Evolutionary conservation across 2,113 vertebrate genomes (phyloP), one percentile per base, ranked within the genome.

Genomic region (Aptenodytes forsteri): DNA sequence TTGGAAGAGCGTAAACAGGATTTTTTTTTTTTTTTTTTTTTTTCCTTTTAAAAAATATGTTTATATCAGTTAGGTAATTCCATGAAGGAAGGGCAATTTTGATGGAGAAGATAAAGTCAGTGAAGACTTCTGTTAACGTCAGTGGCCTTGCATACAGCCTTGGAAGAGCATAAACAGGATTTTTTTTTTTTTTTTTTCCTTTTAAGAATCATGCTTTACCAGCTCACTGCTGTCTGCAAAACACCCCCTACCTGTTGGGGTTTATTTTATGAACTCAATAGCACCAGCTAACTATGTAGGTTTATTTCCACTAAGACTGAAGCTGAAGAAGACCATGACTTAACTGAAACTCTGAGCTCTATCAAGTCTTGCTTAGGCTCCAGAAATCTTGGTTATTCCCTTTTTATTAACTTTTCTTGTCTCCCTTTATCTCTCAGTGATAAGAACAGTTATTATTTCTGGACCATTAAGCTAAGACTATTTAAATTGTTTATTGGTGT

Each of bases 371-470:
- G 12, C 77, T 84, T 61, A 87, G 77, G 73, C 62, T 94, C 73
- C 82, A 85, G 62, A 76, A 87, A 87, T 40, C 36, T 83, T 89
- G 62, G 19, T 80, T 97, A 62, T 94, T 79, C 87, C 66, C 40
- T 79, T 82, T 61, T 69, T 88, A 90, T 91, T 73, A 92, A 75
- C 47, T 96, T 93, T 72, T 65, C 83, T 89, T 91, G 66, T 85
- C 52, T 93, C 49, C 49, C 11, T 92, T 83, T 96, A 93, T 96
- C 89, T 91, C 49, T 50, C 26, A 40, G 2, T 87, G 89, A 87
- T 96, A 91, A 91, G 46, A 89, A 83, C 73, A 36, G 65, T 97
- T 96, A 72, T 96, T 97, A 89, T 95, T 97, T 76, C 91, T 94
- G 83, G 87, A 89, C 46, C 13, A 3, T 1, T 34, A 54, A 76